These are phyloP conservation scores for Merluccius polli DNA, from an alignment of 2,797 vertebrate genomes.

Conservation along the genomic window DNA sequence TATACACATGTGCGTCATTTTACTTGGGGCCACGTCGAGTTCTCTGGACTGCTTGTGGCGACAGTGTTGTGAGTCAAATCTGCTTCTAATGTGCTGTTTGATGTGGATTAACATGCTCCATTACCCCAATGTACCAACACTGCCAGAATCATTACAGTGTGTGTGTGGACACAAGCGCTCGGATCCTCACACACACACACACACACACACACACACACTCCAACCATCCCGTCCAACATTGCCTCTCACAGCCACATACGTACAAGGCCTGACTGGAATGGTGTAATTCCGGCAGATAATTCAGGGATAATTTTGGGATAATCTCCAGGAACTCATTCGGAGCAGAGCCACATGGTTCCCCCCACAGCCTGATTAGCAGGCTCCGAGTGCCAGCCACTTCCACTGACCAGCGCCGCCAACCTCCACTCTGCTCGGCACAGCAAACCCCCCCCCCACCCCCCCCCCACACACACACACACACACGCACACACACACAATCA, in stretches of 20 bases:
- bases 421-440: slow-evolving; percentile 53
- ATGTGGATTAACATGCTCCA: slow-evolving; percentile 73
- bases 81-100: slow-evolving; percentile 65
- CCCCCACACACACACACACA: too few relatives aligned
- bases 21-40: not conserved
- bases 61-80: slow-evolving; percentile 55
- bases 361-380: slow-evolving; percentile 69
- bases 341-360: slow-evolving; percentile 71
- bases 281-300: slow-evolving; percentile 72
- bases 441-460: slow-evolving; percentile 14
- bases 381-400: slow-evolving; percentile 68
- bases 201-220: slow-evolving; percentile 24
- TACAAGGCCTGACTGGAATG: slow-evolving; percentile 65
- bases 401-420: slow-evolving; percentile 69
- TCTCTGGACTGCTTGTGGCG: not conserved
- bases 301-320: slow-evolving; percentile 76
- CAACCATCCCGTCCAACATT: slow-evolving; percentile 51
- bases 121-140: slow-evolving; percentile 67
- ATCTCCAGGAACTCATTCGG: slow-evolving; percentile 71
- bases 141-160: slow-evolving; percentile 63
- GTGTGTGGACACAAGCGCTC: slow-evolving; percentile 29
- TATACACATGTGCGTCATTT: not conserved
- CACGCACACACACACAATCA: not conserved
- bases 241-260: slow-evolving; percentile 56
- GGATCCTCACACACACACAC: slow-evolving; percentile 36